Evolutionary conservation across 2,113 vertebrate genomes (phyloP).

Genomic region (Gasterosteus nipponicus): DNA sequence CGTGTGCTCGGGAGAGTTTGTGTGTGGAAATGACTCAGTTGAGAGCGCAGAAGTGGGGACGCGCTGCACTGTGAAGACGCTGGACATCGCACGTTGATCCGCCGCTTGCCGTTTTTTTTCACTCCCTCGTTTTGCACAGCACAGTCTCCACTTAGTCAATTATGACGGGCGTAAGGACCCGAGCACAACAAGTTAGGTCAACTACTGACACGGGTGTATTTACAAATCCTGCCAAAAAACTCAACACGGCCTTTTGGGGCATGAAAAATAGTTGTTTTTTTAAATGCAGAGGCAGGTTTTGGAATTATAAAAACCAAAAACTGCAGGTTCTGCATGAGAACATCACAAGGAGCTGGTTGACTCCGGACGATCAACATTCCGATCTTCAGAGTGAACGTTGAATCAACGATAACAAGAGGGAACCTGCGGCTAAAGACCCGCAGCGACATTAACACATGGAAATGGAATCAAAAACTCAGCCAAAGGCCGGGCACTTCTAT

Average conservation of each 20-base stretch:
- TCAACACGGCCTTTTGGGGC: not conserved
- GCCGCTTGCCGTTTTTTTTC: not conserved
- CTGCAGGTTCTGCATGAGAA: not conserved
- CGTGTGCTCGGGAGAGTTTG: slow-evolving; percentile 35
- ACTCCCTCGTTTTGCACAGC: not conserved
- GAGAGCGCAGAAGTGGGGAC: slow-evolving; percentile 45
- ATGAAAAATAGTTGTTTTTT: no score
- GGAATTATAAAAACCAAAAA: not conserved
- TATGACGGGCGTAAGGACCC: not conserved
- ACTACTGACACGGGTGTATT: not conserved
- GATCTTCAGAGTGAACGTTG: not conserved
- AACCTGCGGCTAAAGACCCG: not conserved
- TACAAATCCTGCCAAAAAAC: not conserved
- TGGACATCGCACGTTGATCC: slow-evolving; percentile 41
- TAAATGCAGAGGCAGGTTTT: not conserved
- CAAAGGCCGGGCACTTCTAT: slow-evolving; percentile 18
- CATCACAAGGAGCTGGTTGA: not conserved
- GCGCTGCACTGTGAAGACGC: slow-evolving; percentile 23
- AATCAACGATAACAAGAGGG: not conserved
- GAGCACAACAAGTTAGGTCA: not conserved
- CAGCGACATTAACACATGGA: no score
- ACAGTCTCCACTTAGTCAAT: slow-evolving; percentile 10
- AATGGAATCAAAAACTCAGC: not conserved
- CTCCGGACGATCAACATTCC: not conserved
- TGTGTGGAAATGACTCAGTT: slow-evolving; percentile 58